Evolutionary conservation across 2,888 invertebrate genomes (phyloP), one percentile per base, ranked within the genome.

Genomic region (Sesia bembeciformis): DNA sequence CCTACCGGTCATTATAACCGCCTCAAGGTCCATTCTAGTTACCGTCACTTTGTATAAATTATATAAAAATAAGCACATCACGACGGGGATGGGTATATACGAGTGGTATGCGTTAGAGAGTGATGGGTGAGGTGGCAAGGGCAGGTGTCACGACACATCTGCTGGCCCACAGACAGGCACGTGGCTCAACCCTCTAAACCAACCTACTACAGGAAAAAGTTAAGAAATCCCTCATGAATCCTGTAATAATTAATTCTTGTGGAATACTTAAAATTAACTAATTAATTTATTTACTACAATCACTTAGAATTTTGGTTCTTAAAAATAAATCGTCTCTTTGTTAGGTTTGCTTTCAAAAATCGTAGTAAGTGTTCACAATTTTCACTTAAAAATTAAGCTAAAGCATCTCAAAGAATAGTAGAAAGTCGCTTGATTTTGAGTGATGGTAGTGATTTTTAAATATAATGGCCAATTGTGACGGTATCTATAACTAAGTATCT

Each of bases 121-220:
- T 79, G 87, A 88, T 68, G 78, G 80, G 62, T 65, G 75, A 72
- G 69, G 79, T 82, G 81, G 79, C 74, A 72, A 81, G 80, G 87
- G 88, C 88, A 89, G 88, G 88, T 89, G 88, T 89, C 87, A 84
- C 76, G 74, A 72, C 66, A 85, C 88, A 88, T 88, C 88, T 88
- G 88, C 88, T 82, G 76, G 78, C 72, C 64, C 69, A 69, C 71
- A 66, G 74, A 69, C 74, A 68, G 83, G 86, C 87, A 86, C 88
- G 87, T 86, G 88, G 84, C 79, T 74, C 82, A 77, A 83, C 87
- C 87, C 87, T 83, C 83, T 76, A 77, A 78, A 70, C 73, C 81
- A 78, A 80, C 79, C 78, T 71, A 66, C 70, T 66, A 67, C 72
- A 74, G 76, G 82, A 78, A 82, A 86, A 87, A 81, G 74, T 74